Conservation (phyloP, 1,140 invertebrate genomes). For the Drosophila pallidifrons region DNA sequence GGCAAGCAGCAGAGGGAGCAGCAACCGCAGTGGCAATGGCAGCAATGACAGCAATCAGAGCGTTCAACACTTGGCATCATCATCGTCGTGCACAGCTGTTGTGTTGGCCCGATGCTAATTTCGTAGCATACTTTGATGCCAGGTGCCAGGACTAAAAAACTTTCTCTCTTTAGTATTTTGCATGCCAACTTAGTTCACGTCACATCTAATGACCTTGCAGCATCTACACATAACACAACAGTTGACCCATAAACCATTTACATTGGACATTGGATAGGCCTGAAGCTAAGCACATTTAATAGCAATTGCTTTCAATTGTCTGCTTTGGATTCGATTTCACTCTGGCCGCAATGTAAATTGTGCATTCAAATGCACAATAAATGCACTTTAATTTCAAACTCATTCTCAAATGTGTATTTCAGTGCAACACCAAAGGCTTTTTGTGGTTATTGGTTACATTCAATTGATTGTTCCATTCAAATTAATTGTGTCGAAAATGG, state of each 20-base stretch:
- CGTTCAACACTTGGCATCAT: conserved; percentile 72
- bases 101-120: conserved; percentile 61
- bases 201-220: conserved; percentile 34
- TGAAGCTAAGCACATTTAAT: conserved; percentile 33
- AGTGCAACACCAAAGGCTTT: not conserved
- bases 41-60: conserved; percentile 68
- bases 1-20: not conserved
- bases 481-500: conserved; percentile 38
- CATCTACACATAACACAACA: not conserved
- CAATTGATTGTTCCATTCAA: conserved; percentile 24
- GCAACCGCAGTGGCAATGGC: conserved; percentile 1
- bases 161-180: conserved; percentile 24
- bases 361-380: conserved; percentile 60
- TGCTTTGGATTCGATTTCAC: conserved; percentile 19
- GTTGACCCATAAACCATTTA: conserved; percentile 23
- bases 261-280: conserved; percentile 33
- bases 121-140: conserved; percentile 55
- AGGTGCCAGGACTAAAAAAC: conserved; percentile 2
- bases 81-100: conserved; percentile 58
- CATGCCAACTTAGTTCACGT: conserved; percentile 27
- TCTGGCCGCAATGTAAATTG: conserved; percentile 68
- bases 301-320: conserved; percentile 36
- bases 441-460: conserved; percentile 35
- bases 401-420: conserved; percentile 1
- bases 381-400: conserved; percentile 24